Base-by-base conservation (phyloP, 2,888 invertebrate species). In the Taenaris catops region DNA sequence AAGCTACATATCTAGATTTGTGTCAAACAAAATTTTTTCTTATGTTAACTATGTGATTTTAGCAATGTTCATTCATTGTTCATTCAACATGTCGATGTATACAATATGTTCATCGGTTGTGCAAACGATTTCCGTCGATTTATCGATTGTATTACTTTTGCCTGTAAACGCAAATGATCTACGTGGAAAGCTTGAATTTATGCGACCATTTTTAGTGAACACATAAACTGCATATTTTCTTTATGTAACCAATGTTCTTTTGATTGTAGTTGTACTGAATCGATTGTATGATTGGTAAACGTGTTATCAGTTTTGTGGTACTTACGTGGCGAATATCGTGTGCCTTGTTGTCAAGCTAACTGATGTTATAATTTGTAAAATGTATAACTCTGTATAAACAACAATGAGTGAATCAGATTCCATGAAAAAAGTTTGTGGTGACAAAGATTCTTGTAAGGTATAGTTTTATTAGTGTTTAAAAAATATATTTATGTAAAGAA, bases 271-370 rank as follows among this genome's bases (percentile, higher is more conserved):
- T 37, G 52, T 44, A 47, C 66, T 56, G 56, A 34, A 43, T 34
- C 26, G 16, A 25, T 17, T 38, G 27, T 29, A 19, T 12, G 38
- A 39, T 45, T 37, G 38, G 25, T 18, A 17, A 27, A 23, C 20
- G 32, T 58, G 65, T 75, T 80, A 80, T 78, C 75, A 71, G 51
- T 51, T 58, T 41, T 35, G 63, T 69, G 61, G 63, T 64, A 63
- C 53, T 61, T 75, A 83, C 83, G 83, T 83, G 84, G 84, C 81
- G 14, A 59, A 56, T 79, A 69, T 73, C 68, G 65, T 43, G 35
- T 34, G 38, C 24, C 27, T 25, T 48, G 32, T 38, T 33, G 32
- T 32, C 36, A 38, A 34, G 34, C 38, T 38, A 17, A 25, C 34
- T 25, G 18, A 34, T 34, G 38, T 37, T n/a, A 14, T 38, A 41